Evolutionary conservation across 1,140 invertebrate species (phyloP).

Genomic region (Euglossa dilemma): DNA sequence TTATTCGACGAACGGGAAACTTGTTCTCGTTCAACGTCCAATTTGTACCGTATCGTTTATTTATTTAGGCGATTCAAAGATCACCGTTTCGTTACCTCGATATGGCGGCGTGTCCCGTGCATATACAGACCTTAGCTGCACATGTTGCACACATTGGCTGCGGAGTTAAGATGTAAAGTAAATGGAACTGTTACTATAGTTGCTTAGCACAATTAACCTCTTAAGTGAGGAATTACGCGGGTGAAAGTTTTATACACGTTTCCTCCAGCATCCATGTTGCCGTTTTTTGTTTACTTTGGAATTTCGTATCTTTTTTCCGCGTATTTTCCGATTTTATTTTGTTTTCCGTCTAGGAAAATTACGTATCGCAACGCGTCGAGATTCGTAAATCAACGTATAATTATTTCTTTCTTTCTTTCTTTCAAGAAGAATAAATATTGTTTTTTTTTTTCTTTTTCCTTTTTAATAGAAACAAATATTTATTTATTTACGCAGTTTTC

Average conservation of each 20-base stretch:
- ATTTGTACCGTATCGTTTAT: conserved; percentile 4
- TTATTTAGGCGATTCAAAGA: conserved; percentile 28
- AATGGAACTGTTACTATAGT: conserved; percentile 26
- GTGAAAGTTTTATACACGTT: conserved; percentile 16
- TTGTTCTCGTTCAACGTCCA: background rate
- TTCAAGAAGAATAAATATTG: no score
- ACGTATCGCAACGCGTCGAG: no score
- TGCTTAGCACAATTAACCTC: conserved; percentile 30
- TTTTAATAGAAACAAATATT: background rate
- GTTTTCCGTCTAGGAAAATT: background rate
- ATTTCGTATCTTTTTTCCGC: background rate
- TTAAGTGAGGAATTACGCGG: conserved; percentile 24
- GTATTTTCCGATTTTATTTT: background rate
- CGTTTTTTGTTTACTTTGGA: background rate
- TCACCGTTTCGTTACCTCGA: conserved; percentile 15
- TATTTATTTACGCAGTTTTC: background rate
- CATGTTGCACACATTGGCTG: background rate
- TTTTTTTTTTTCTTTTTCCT: no score
- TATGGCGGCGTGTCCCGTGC: background rate
- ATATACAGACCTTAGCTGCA: background rate
- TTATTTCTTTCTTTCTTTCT: no score
- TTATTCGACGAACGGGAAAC: background rate
- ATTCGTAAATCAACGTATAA: no score
- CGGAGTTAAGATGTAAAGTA: conserved; percentile 13
- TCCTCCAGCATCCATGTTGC: background rate